Base-by-base conservation (phyloP, 2,888 invertebrate genomes). In the Mythimna impura region DNA sequence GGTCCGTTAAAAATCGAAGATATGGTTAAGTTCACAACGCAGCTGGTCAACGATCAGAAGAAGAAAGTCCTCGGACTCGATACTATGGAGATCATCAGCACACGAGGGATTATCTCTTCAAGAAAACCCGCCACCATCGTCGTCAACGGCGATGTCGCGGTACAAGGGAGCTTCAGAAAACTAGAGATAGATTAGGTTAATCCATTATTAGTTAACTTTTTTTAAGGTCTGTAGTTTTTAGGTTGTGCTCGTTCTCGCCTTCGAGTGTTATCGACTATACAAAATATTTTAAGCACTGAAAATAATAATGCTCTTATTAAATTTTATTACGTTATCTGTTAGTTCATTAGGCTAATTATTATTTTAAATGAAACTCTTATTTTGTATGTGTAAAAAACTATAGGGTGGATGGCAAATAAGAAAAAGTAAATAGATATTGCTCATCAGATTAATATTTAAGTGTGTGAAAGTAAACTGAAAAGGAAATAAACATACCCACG, bases 1-100 rank as follows among this genome's bases (percentile, higher is more conserved):
- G 98, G 98, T 2, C 93, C 95, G 7, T 97, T 98, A 86, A 97
- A 98, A 12, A 94, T 97, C 89, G 95, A 97, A 40, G 97, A 98
- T 80, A 98, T 98, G 98, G 97, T 98, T 20, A 96, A 96, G 65
- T 94, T 96, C 84, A 98, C 98, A 94, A 97, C 97, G 85, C 94
- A 96, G 54, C 97, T 98, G 83, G 88, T 98, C 50, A 91, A 93
- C 8, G 94, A 95, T 6, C 97, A 97, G 83, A 94, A 97, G 65
- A 97, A 97, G 34, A 92, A 95, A 22, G 87, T 98, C 2, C 86
- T 97, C 2, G 96, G 96, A 0, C 93, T 97, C 61, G 97, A 98
- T 83, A 90, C 96, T 12, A 98, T 98, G 97, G 96, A 97, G 78
- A 94, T 98, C 50, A 90, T 97, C 58, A 97, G 96, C 89, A 97